Evolutionary conservation across 1,140 invertebrate species (phyloP).

Genomic region (Myzus persicae): DNA sequence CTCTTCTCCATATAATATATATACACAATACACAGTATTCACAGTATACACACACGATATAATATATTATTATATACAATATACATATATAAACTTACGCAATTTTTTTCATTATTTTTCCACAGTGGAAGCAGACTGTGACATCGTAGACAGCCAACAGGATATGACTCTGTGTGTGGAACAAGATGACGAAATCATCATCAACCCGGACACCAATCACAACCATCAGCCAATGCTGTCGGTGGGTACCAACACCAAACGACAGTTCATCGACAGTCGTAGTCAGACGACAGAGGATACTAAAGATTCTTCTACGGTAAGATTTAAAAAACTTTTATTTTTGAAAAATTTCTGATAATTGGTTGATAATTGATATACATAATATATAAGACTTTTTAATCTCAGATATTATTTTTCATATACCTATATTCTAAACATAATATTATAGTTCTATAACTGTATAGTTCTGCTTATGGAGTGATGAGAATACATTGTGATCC

Average conservation of each 20-base stretch:
- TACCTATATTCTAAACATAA: no score
- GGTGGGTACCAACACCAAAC: background rate
- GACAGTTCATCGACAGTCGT: background rate
- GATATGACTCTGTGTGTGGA: constrained; percentile 49
- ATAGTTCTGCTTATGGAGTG: no score
- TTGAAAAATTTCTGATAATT: background rate
- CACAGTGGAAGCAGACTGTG: constrained; percentile 50
- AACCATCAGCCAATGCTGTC: constrained; percentile 39
- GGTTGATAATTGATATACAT: background rate
- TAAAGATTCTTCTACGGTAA: constrained; percentile 50
- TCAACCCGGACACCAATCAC: constrained; percentile 55
- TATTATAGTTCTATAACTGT: no score
- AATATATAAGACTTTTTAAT: background rate
- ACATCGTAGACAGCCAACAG: constrained; percentile 20
- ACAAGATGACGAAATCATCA: constrained; percentile 49
- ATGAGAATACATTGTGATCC: no score
- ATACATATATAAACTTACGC: background rate
- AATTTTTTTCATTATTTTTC: constrained; percentile 38
- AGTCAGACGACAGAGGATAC: background rate
- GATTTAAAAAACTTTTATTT: background rate
- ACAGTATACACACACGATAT: background rate
- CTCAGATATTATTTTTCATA: no score
- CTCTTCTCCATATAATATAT: background rate
- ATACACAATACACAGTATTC: background rate
- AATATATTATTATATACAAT: background rate